Base-by-base conservation (phyloP, 2,113 vertebrate genomes). In the Diadophis punctatus region DNA sequence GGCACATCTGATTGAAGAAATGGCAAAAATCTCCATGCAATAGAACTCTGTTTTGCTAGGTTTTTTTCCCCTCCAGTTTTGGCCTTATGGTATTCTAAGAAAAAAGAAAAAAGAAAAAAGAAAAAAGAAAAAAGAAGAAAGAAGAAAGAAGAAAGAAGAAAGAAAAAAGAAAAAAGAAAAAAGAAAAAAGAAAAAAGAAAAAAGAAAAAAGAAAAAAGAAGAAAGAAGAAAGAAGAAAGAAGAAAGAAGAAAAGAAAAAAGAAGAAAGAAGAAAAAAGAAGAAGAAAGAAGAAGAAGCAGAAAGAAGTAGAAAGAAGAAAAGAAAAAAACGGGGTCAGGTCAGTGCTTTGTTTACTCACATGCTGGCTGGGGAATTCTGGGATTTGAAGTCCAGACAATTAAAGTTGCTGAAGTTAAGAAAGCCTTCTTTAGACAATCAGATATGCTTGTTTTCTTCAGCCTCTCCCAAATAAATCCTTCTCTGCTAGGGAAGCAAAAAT, bases 381-480 rank as follows among this genome's bases (percentile, higher is more conserved):
- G 68, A 74, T 34, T 74, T 74, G n/a, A 74, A 74, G n/a, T 74
- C 68, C 68, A 74, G 6, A 20, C 27, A 63, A 63, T 58, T 39
- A 74, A 39, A 74, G 2, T 74, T 63, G 60, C 60, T 12, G 30
- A 63, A 4, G 27, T 30, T 63, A 30, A 63, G 60, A 63, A 63
- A 14, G 10, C 27, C 60, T 74, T 16, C n/a, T 27, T 87, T 60
- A 34, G 52, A 51, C 68, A 94, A 97, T 92, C 20, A 1, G 46
- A 5, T 55, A 86, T 49, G 88, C 68, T 60, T 92, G 89, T 84
- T 95, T 93, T 85, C 90, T 94, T 91, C 14, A 43, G 95, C 88
- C 91, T 90, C 14, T 94, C 92, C 92, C 60, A 94, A 93, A 95
- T 80, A 74, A 52, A 93, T 91, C 74, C 92, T 74, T 58, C 52